Conservation (phyloP, 2,797 vertebrate genomes). For the Chiloscyllium punctatum region DNA sequence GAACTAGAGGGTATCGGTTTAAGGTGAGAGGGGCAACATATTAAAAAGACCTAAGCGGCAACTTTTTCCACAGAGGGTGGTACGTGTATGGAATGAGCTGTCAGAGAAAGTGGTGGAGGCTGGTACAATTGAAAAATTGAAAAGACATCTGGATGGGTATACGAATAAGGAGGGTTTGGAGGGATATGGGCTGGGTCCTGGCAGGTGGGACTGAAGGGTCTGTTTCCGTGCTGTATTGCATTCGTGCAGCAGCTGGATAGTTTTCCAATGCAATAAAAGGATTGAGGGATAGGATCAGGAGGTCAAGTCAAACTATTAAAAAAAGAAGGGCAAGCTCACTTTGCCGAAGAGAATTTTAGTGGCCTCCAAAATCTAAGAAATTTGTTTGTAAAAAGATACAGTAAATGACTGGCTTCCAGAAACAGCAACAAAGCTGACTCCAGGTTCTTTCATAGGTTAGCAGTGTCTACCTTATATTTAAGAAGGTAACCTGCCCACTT, state of each 20-base stretch:
- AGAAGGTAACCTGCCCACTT: neutral
- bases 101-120: no score
- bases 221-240: neutral
- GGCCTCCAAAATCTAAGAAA: neutral
- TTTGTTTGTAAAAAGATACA: neutral
- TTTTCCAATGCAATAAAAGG: neutral
- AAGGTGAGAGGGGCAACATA: no score
- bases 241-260: neutral
- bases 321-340: neutral
- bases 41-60: no score
- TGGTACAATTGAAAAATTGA: no score
- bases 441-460: neutral
- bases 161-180: no score
- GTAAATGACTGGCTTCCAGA: neutral
- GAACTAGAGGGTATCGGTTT: no score
- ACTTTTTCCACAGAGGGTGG: no score
- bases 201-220: no score
- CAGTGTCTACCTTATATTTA: neutral
- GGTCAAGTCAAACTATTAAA: neutral
- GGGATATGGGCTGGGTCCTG: no score
- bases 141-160: no score
- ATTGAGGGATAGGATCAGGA: neutral
- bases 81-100: no score
- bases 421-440: neutral
- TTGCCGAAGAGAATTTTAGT: neutral